Percentiles rank a stretch among this genome's conserved stretches.
Evolutionary conservation across 2,113 vertebrate genomes (phyloP).

Genomic region (Otus sunia): DNA sequence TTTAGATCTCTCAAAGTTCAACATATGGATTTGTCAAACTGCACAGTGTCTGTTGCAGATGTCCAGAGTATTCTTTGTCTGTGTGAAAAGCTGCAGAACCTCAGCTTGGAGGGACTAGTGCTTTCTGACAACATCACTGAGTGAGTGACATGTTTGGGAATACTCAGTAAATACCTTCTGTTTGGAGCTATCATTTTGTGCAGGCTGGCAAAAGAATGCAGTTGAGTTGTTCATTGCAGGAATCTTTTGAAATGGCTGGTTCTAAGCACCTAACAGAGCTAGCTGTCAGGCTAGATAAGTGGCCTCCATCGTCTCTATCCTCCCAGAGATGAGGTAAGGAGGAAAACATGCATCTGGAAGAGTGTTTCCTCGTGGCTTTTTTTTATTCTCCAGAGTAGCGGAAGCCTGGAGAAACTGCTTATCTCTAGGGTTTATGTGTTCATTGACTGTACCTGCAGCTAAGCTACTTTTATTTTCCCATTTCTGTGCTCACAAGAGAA

Average conservation of each 20-base stretch:
- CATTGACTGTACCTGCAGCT: background rate
- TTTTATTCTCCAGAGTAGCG: background rate
- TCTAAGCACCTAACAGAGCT: background rate
- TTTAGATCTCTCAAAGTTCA: slow-evolving; percentile 80
- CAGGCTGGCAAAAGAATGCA: background rate
- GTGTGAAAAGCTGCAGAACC: slow-evolving; percentile 80
- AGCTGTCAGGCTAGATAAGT: background rate
- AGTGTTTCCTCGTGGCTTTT: background rate
- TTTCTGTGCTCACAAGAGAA: background rate
- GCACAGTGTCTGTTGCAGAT: slow-evolving; percentile 72
- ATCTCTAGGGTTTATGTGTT: background rate
- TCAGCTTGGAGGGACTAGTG: slow-evolving; percentile 87
- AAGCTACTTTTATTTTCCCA: background rate
- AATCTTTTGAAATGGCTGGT: background rate
- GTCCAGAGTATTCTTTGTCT: slow-evolving; percentile 79
- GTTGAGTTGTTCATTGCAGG: background rate
- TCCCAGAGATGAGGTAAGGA: background rate
- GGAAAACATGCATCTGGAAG: background rate
- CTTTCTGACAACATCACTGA: slow-evolving; percentile 83
- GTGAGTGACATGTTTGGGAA: slow-evolving; percentile 67
- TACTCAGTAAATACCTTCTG: background rate
- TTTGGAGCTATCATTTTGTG: background rate
- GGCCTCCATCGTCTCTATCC: background rate
- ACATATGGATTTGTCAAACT: slow-evolving; percentile 88
- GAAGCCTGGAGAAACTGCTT: background rate